Conservation (phyloP, 2,888 invertebrate species). For the Epinotia nisella region DNA sequence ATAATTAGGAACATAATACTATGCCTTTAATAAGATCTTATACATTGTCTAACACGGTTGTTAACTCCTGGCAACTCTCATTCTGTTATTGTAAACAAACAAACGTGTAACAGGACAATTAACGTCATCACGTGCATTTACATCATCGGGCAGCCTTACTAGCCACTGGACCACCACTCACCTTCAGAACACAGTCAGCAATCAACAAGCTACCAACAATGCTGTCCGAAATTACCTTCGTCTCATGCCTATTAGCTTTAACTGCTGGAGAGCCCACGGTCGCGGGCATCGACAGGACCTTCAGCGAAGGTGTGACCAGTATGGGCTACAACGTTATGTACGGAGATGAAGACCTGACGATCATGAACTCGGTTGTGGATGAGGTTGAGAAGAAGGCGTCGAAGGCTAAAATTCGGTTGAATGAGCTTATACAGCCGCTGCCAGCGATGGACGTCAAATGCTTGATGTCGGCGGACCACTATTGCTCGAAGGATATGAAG, state of each 20-base stretch:
- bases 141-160: constrained; percentile 54
- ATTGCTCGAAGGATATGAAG: constrained; percentile 72
- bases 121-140: constrained; percentile 62
- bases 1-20: constrained; percentile 16
- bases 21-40: neutral
- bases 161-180: constrained; percentile 49
- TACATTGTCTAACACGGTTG: constrained; percentile 46
- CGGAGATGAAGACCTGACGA: constrained; percentile 68
- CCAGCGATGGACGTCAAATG: constrained; percentile 74
- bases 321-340: constrained; percentile 66
- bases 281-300: constrained; percentile 59
- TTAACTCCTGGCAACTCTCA: constrained; percentile 60
- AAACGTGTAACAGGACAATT: constrained; percentile 59
- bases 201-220: constrained; percentile 56
- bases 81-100: constrained; percentile 57
- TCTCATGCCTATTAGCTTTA: constrained; percentile 48
- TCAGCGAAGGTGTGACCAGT: constrained; percentile 65
- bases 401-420: constrained; percentile 58
- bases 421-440: constrained; percentile 62
- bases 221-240: constrained; percentile 53
- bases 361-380: constrained; percentile 67
- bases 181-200: constrained; percentile 48
- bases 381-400: constrained; percentile 61
- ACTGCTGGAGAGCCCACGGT: constrained; percentile 54
- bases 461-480: constrained; percentile 73